phyloP scores from a whole-genome alignment of 2,113 vertebrate species.

The Rostratula benghalensis region DNA sequence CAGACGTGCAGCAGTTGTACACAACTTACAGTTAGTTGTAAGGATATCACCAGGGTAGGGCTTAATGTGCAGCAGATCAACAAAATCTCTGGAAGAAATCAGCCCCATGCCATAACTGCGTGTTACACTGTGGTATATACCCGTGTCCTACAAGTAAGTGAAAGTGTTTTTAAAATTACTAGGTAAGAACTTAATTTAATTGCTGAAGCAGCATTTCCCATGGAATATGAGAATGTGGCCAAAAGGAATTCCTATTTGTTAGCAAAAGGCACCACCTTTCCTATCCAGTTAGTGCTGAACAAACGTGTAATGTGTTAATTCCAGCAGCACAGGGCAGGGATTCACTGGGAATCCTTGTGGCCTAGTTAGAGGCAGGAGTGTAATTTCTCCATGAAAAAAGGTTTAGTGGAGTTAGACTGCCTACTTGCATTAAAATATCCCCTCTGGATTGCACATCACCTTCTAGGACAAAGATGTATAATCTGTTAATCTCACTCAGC shows the following conservation, averaged over 20 bases:
- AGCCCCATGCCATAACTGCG: slow-evolving; percentile 74
- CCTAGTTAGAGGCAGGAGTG: neutral
- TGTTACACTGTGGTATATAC: slow-evolving; percentile 66
- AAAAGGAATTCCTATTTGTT: neutral
- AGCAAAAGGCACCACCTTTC: neutral
- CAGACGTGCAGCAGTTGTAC: neutral
- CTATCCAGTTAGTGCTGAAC: neutral
- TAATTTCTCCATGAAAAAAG: neutral
- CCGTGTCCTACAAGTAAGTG: slow-evolving; percentile 62
- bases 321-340: neutral
- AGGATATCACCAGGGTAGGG: slow-evolving; percentile 47
- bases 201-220: neutral
- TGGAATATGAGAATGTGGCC: neutral
- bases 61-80: slow-evolving; percentile 67
- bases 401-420: neutral
- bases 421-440: neutral
- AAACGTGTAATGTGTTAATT: too few relatives aligned
- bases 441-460: neutral
- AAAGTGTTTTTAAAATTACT: neutral
- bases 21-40: slow-evolving; percentile 73
- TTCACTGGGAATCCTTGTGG: neutral
- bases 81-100: slow-evolving; percentile 71
- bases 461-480: neutral
- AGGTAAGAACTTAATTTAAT: neutral
- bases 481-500: neutral